Conservation (phyloP, 2,888 invertebrate genomes). For the Gymnoscelis rufifasciata region DNA sequence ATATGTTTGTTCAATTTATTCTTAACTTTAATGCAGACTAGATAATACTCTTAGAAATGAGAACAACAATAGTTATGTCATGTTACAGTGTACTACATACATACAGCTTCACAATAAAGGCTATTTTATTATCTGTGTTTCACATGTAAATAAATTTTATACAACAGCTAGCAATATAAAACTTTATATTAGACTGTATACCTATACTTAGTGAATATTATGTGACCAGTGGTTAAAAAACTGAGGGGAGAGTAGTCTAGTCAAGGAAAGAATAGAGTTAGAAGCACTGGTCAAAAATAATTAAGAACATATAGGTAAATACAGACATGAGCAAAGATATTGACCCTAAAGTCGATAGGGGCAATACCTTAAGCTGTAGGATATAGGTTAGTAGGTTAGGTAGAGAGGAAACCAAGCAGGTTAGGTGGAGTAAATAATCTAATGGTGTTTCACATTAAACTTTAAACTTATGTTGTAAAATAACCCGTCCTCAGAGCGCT, state of each 20-base stretch:
- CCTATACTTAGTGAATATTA: constrained; percentile 24
- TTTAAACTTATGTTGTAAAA: constrained; percentile 45
- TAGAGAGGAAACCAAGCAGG: constrained; percentile 37
- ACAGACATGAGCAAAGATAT: neutral
- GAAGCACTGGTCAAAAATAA: constrained; percentile 31
- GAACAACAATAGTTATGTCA: constrained; percentile 79
- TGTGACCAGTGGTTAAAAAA: constrained; percentile 38
- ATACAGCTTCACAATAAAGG: constrained; percentile 75
- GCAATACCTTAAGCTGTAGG: no score
- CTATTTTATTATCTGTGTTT: constrained; percentile 74
- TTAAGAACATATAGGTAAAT: constrained; percentile 28
- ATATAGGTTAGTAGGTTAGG: no score
- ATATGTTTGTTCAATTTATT: constrained; percentile 74
- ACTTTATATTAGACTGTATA: constrained; percentile 67
- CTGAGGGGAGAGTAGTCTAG: constrained; percentile 12
- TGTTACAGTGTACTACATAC: constrained; percentile 76
- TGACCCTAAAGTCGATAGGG: no score
- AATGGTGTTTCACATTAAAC: constrained; percentile 38
- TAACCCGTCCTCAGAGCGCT: constrained; percentile 72
- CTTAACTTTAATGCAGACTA: constrained; percentile 80
- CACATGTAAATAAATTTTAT: constrained; percentile 76
- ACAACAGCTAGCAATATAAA: constrained; percentile 78
- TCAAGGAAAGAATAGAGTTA: constrained; percentile 5
- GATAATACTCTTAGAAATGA: constrained; percentile 80
- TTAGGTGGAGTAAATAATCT: constrained; percentile 29